phyloP scores from a whole-genome alignment of 2,888 invertebrate species.

The Rhagonycha fulva region DNA sequence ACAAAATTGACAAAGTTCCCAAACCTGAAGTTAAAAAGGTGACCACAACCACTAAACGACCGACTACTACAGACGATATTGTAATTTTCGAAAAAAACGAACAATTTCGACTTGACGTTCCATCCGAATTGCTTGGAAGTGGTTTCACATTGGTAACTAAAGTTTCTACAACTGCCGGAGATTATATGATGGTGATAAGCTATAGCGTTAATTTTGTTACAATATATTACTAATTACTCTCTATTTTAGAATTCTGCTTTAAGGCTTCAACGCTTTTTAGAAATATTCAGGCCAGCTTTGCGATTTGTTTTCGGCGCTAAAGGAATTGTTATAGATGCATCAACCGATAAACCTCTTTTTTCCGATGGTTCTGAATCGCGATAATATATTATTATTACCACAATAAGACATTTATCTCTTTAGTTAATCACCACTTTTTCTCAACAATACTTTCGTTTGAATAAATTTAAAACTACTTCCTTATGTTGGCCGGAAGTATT shows the following conservation, averaged over 20 bases:
- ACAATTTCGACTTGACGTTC: slow-evolving; percentile 70
- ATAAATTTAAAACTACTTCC: not conserved
- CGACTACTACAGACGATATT: slow-evolving; percentile 61
- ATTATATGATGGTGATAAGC: slow-evolving; percentile 66
- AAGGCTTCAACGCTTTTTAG: slow-evolving; percentile 71
- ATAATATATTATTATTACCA: not conserved
- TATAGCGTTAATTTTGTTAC: not conserved
- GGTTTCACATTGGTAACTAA: slow-evolving; percentile 70
- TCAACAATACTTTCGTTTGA: not conserved
- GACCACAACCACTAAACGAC: slow-evolving; percentile 43
- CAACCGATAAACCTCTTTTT: slow-evolving; percentile 56
- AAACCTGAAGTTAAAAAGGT: slow-evolving; percentile 20
- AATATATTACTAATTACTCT: not conserved
- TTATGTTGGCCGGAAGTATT: not conserved
- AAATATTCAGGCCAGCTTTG: slow-evolving; percentile 76
- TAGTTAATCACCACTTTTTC: not conserved
- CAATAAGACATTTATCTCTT: not conserved
- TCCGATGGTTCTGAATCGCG: slow-evolving; percentile 36
- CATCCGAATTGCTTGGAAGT: slow-evolving; percentile 67
- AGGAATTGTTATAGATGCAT: slow-evolving; percentile 66
- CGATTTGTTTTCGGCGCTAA: slow-evolving; percentile 75
- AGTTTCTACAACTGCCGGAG: slow-evolving; percentile 68
- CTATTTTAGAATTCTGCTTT: slow-evolving; percentile 75
- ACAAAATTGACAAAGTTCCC: not conserved
- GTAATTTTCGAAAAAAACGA: slow-evolving; percentile 65